Evolutionary conservation across 2,113 vertebrate genomes (phyloP).

Genomic region (Cettia cetti): DNA sequence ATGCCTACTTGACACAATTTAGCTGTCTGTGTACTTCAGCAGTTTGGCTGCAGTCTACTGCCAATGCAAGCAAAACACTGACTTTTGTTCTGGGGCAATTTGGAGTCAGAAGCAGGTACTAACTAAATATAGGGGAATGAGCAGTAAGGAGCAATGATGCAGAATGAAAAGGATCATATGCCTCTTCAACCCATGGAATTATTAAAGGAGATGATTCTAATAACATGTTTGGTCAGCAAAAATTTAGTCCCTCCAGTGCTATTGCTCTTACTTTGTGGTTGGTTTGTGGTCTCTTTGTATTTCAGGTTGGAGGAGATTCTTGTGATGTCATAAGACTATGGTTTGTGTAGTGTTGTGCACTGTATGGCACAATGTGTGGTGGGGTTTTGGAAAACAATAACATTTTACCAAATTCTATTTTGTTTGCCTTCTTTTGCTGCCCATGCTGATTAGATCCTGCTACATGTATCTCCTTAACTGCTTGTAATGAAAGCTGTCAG

Average conservation of each 20-base stretch:
- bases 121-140: background rate
- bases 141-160: background rate
- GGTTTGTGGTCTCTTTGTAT: background rate
- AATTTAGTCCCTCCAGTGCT: background rate
- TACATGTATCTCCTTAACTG: background rate
- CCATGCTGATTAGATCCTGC: background rate
- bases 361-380: background rate
- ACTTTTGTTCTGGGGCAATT: background rate
- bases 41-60: background rate
- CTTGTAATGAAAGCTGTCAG: background rate
- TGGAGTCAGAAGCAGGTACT: background rate
- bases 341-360: background rate
- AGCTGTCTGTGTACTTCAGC: background rate
- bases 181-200: background rate
- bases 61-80: background rate
- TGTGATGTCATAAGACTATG: background rate
- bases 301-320: background rate
- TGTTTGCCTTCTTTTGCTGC: background rate
- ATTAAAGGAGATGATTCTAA: background rate
- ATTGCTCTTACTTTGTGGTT: background rate
- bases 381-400: background rate
- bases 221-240: background rate
- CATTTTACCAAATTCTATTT: background rate
- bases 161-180: background rate
- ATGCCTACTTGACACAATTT: background rate